Base-by-base conservation (phyloP, 1,140 invertebrate species). In the Tribolium madens region DNA sequence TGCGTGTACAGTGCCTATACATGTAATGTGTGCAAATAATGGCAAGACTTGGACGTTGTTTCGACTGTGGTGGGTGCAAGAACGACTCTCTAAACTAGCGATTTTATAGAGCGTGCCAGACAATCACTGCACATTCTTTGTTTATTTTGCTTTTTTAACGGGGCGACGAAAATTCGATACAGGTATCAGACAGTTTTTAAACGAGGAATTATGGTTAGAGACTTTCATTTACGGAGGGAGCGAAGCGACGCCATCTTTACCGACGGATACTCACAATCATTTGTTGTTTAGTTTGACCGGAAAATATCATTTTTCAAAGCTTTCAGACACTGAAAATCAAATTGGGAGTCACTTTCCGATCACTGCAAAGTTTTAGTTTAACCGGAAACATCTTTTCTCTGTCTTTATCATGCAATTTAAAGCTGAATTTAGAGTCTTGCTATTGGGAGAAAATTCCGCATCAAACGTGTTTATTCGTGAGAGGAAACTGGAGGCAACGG, bases 11-110 rank as follows among this genome's bases (percentile, higher is more conserved):
- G 77, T 83, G 79, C 21, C 26, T 26, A 26, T 64, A 64, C 13
- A 26, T 82, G 81, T 85, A 84, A 84, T 84, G 81, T 83, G 78
- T 81, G 82, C 83, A 79, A 84, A 85, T 85, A 85, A 84, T 84
- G 84, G 79, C 64, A 78, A 72, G 76, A 77, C 75, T 74, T 79
- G 77, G 75, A 75, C 81, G 77, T 78, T 79, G 76, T 71, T 80
- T 79, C 68, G 33, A 60, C 6, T 14, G 18, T 53, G 48, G 71
- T 73, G 71, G 71, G 71, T 53, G 71, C 75, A 78, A 76, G 73
- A 80, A 76, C 78, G 78, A 76, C 80, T 76, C 79, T 83, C 78
- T 84, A 85, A 85, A 85, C 72, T 81, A 76, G 77, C 78, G 73
- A 80, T 71, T 85, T 85, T 85, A 85, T 85, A 80, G 80, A 79